These are phyloP conservation scores for Nesoenas mayeri DNA, from an alignment of 2,113 vertebrate genomes.

Conservation along the genomic window DNA sequence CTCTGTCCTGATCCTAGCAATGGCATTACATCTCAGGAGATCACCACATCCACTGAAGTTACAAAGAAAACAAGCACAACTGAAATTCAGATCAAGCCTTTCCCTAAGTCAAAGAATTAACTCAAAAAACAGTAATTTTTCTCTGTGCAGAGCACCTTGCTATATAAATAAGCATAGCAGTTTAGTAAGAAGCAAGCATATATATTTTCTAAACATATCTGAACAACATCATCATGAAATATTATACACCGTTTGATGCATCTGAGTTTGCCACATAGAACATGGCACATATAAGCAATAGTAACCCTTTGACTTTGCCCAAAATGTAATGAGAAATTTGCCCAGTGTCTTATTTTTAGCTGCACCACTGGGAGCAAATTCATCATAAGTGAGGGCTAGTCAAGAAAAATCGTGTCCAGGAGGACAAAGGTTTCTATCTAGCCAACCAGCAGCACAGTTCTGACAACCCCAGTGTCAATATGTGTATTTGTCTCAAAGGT, in stretches of 20 bases:
- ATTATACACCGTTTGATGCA: neutral
- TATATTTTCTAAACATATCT: neutral
- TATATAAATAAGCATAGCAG: neutral
- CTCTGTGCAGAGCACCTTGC: neutral
- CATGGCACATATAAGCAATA: neutral
- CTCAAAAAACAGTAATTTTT: neutral
- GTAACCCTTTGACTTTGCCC: neutral
- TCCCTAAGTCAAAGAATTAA: neutral
- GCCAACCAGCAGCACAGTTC: neutral
- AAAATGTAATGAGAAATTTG: neutral
- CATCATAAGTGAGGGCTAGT: neutral
- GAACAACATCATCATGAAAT: neutral
- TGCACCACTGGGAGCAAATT: neutral
- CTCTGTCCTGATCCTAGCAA: neutral
- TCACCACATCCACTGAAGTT: neutral
- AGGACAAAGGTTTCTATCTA: neutral
- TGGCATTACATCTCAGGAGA: neutral
- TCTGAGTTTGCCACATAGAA: neutral
- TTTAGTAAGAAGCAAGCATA: neutral
- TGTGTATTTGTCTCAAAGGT: neutral
- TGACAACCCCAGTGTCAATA: neutral
- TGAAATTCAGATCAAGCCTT: neutral
- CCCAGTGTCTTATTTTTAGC: conserved; percentile 5
- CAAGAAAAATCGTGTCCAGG: neutral
- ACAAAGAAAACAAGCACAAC: neutral